These are phyloP conservation scores for Penaeus chinensis DNA, from an alignment of 1,140 invertebrate genomes.

Conservation along the genomic window DNA sequence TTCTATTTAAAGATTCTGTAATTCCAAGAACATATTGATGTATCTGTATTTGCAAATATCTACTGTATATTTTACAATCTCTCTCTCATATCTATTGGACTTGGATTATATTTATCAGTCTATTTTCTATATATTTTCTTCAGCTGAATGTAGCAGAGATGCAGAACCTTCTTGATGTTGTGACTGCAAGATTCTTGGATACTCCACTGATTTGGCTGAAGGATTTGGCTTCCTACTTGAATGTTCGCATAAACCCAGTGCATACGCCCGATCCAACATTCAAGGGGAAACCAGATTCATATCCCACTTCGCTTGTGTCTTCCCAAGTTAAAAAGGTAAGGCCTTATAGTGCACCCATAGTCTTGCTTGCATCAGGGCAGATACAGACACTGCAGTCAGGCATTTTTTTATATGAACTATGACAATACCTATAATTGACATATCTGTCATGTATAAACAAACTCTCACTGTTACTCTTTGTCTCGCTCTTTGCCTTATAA, in stretches of 20 bases:
- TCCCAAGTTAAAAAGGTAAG: conserved; percentile 45
- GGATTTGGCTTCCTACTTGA: conserved; percentile 48
- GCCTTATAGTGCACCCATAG: neutral
- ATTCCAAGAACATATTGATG: no score
- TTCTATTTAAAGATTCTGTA: no score
- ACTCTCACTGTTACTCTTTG: no score
- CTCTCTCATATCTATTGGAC: no score
- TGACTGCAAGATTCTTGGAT: conserved; percentile 43
- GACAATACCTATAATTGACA: no score
- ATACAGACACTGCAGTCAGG: neutral
- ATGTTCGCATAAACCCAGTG: conserved; percentile 44
- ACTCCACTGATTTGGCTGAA: conserved; percentile 52
- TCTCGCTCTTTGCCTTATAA: no score
- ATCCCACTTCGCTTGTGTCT: conserved; percentile 28
- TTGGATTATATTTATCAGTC: neutral
- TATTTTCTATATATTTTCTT: neutral
- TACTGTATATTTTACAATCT: no score
- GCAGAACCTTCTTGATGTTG: conserved; percentile 50
- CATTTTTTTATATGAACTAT: no score
- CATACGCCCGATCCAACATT: conserved; percentile 43
- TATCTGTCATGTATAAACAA: no score
- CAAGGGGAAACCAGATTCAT: conserved; percentile 31
- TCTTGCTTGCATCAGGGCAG: neutral
- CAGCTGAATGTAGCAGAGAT: conserved; percentile 50
- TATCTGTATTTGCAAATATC: no score